phyloP scores from a whole-genome alignment of 2,113 vertebrate genomes.

The Hyperopisus bebe region DNA sequence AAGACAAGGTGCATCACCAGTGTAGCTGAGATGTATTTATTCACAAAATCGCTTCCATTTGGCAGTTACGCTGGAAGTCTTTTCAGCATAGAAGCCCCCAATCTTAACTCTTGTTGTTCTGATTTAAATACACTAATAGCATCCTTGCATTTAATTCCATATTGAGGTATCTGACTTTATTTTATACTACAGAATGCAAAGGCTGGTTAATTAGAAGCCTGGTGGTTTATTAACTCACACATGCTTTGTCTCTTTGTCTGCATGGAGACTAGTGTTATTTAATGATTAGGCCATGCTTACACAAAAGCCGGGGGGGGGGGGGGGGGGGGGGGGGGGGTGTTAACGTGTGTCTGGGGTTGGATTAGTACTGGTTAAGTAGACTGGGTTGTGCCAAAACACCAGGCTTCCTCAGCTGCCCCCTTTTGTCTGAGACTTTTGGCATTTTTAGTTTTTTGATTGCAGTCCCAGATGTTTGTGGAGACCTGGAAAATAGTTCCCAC shows the following conservation, averaged over 20 bases:
- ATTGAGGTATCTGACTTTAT: constrained; percentile 51
- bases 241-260: constrained; percentile 24
- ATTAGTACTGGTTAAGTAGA: constrained; percentile 45
- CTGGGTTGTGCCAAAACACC: constrained; percentile 42
- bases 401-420: constrained; percentile 37
- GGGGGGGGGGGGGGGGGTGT: neutral
- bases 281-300: constrained; percentile 48
- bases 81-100: constrained; percentile 50
- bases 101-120: constrained; percentile 41
- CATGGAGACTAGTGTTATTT: constrained; percentile 41
- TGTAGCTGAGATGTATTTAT: neutral
- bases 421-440: constrained; percentile 24
- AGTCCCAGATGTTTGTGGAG: too few relatives aligned
- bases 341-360: constrained; percentile 11
- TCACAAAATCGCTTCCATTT: neutral
- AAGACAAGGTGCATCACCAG: neutral
- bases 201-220: constrained; percentile 63
- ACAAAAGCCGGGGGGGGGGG: constrained; percentile 34
- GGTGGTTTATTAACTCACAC: constrained; percentile 56
- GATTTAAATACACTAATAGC: constrained; percentile 50
- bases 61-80: constrained; percentile 44
- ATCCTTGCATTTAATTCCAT: constrained; percentile 43
- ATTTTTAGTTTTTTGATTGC: too few relatives aligned
- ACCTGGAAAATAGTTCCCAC: too few relatives aligned
- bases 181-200: constrained; percentile 52